Evolutionary conservation across 2,113 vertebrate genomes (phyloP), one percentile per base, ranked within the genome.

Genomic region (Osmerus eperlanus): DNA sequence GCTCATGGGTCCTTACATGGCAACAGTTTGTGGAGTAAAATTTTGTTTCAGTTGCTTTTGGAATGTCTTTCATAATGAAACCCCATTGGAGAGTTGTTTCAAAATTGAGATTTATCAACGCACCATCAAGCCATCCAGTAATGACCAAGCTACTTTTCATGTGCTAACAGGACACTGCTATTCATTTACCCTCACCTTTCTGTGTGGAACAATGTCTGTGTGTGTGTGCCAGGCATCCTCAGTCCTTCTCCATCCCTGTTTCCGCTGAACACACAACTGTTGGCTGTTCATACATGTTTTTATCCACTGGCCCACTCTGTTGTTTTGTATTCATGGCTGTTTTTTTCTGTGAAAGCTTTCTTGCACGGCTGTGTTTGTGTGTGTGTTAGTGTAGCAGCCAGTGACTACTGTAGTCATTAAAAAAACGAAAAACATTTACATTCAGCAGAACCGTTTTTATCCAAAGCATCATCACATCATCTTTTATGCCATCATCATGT

Each of bases 101-200:
- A 84, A 88, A 92, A 89, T 90, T 91, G 91, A 92, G 86, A 89
- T 86, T 92, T 89, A 79, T 89, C 90, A 90, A 84, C 80, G 86
- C 88, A 87, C 89, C 87, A 87, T 71, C 67, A 58, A 70, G 79
- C 83, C 76, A 41, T 69, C 87, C 58, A 51, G 81, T 83, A 74
- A 88, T 83, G 80, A 83, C 86, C 73, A 64, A 82, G 56, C 89
- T 83, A 83, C 88, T 89, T 91, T 91, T 90, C 89, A 92, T 89
- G 93, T 87, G 92, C 92, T 93, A 94, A 94, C 92, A 93, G 89
- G 88, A 90, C 90, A 87, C 82, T 79, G 77, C 76, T 72, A 86
- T 64, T 80, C 84, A 85, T 71, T 12, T 66, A 55, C 74, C 71
- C 29, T 53, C 54, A 76, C 55, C 68, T 41, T 0, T 80, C 71